These are phyloP conservation scores for Xiphorhynchus erythropygius DNA, from an alignment of 2,797 vertebrate genomes.

Conservation along the genomic window DNA sequence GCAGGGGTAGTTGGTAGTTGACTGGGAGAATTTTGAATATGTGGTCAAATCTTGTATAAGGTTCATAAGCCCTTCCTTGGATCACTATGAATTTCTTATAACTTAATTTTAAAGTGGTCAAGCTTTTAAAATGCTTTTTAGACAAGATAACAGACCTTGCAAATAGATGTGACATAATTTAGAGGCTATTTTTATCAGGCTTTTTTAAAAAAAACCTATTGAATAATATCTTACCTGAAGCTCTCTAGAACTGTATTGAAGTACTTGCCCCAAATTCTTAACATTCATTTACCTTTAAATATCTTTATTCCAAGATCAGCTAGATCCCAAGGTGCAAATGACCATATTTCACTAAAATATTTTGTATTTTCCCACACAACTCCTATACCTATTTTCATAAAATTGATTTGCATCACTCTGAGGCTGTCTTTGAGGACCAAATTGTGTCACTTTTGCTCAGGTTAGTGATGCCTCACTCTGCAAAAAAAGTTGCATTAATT, in stretches of 20 bases:
- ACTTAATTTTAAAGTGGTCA: background rate
- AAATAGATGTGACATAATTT: background rate
- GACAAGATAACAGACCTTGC: background rate
- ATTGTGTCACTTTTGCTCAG: background rate
- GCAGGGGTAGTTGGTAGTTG: background rate
- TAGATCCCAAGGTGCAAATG: background rate
- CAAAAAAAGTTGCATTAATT: background rate
- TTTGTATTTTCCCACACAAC: background rate
- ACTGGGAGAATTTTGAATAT: background rate
- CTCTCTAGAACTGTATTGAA: background rate
- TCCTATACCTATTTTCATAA: background rate
- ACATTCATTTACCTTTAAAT: background rate
- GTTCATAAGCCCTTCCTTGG: background rate
- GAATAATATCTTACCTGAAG: background rate
- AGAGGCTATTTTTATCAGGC: background rate
- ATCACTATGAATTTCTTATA: background rate
- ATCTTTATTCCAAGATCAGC: background rate
- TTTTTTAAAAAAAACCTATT: background rate
- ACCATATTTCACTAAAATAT: background rate
- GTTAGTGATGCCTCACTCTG: background rate
- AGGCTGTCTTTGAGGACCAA: background rate
- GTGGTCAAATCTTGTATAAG: background rate
- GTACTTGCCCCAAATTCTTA: background rate
- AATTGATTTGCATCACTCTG: background rate
- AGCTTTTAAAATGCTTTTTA: background rate